Evolutionary conservation across 1,140 invertebrate species (phyloP).

Genomic region (Nymphalis io): DNA sequence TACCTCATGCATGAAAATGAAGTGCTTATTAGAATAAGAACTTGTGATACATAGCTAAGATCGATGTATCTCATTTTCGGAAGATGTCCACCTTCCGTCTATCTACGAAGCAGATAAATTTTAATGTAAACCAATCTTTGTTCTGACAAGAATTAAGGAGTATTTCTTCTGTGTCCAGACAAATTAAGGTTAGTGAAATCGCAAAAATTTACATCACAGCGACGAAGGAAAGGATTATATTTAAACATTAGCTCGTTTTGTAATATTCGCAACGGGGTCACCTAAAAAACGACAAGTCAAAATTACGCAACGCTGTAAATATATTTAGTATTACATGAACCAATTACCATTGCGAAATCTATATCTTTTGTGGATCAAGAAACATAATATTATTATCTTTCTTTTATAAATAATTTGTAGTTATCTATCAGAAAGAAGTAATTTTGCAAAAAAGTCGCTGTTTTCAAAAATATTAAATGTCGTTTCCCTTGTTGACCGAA

Average conservation of each 20-base stretch:
- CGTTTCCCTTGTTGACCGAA: no score
- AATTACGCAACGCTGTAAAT: conserved; percentile 29
- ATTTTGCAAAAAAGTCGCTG: no score
- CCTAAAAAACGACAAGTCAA: conserved; percentile 36
- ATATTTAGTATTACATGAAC: neutral
- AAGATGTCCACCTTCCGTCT: no score
- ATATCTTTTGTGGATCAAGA: neutral
- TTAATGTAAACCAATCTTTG: neutral
- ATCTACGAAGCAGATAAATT: no score
- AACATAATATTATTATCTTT: no score
- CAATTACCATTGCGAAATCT: neutral
- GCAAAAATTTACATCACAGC: conserved; percentile 11
- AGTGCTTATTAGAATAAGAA: no score
- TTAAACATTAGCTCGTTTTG: conserved; percentile 27
- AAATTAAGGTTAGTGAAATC: conserved; percentile 31
- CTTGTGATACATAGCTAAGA: no score
- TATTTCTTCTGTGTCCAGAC: conserved; percentile 3
- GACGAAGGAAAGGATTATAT: conserved; percentile 28
- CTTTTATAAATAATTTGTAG: no score
- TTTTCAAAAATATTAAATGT: no score
- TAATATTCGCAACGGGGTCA: conserved; percentile 42
- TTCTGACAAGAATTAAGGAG: neutral
- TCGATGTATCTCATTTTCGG: no score
- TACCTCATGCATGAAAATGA: no score
- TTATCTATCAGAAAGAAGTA: no score